Evolutionary conservation across 2,797 vertebrate genomes (phyloP).

Genomic region (Balearica regulorum): DNA sequence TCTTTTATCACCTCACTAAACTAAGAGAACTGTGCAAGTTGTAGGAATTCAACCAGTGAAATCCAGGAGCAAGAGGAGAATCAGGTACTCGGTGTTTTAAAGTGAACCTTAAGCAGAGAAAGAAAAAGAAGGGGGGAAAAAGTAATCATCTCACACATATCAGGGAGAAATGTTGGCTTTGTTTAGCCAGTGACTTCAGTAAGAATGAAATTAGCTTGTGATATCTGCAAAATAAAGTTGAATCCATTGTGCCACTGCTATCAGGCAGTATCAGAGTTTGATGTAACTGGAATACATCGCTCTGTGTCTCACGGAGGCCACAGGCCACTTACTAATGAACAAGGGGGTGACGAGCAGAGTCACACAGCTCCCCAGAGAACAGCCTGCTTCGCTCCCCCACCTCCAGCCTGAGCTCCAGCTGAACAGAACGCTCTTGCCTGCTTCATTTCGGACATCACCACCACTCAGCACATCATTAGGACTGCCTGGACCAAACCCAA

Average conservation of each 20-base stretch:
- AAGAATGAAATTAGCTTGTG: constrained; percentile 15
- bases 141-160: not conserved
- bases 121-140: not conserved
- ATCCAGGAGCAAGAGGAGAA: not conserved
- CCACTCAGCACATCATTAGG: not conserved
- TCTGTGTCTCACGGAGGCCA: not conserved
- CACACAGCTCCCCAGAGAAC: not conserved
- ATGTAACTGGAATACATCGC: not conserved
- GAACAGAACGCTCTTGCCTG: not conserved
- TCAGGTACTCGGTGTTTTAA: not conserved
- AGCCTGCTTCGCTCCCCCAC: not conserved
- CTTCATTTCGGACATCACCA: not conserved
- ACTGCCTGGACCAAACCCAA: constrained; percentile 8
- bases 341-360: not conserved
- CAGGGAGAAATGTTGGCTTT: constrained; percentile 5
- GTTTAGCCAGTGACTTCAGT: constrained; percentile 7
- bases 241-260: not conserved
- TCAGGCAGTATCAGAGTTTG: not conserved
- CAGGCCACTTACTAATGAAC: not conserved
- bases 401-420: not conserved
- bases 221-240: not conserved
- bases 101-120: not conserved
- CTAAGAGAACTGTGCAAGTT: not conserved
- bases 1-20: constrained; percentile 40
- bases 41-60: not conserved